Evolutionary conservation across 2,888 invertebrate species (phyloP), one percentile per base, ranked within the genome.

Genomic region (Oscheius myriophilus): DNA sequence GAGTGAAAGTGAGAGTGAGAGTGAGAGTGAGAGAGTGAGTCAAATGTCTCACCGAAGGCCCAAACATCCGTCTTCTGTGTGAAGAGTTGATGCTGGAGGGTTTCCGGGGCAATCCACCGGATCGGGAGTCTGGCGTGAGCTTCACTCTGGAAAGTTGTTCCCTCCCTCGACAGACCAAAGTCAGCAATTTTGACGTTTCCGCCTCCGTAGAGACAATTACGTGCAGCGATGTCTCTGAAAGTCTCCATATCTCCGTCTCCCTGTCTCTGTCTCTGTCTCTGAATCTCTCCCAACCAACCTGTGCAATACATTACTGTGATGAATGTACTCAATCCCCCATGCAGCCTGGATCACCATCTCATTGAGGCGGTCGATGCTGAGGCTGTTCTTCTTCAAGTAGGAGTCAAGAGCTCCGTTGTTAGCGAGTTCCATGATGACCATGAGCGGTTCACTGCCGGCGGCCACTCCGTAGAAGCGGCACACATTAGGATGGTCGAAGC

Each of bases 351-450:
- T 2, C n/a, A 63, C 52, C 16, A 46, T 46, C 58, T 42, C 33
- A 25, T 55, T 55, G 16, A 39, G 41, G 6, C n/a, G 14, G 25
- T 21, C n/a, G 41, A 41, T 21, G 16, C 11, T 11, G 33, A 26
- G 55, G 2, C 3, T 55, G 14, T 45, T 1, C 71, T 81, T 80
- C 54, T 72, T 73, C 45, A 81, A 71, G 53, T 76, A 80, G 25
- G 74, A 75, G 55, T 79, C 79, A 14, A 81, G 66, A 1, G 79
- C 79, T 16, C 81, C 81, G 39, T 72, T 57, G 21, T 69, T 65
- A 12, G 73, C 77, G 65, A 81, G 55, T 42, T 80, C 81, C 81
- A 81, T 81, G 43, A 81, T 70, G 12, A 81, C 73, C 80, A 81
- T 80, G 21, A 81, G 55, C 0, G 81, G 81, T 46, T 81, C 80